phyloP scores from a whole-genome alignment of 2,113 vertebrate species.

The Acrocephalus arundinaceus region DNA sequence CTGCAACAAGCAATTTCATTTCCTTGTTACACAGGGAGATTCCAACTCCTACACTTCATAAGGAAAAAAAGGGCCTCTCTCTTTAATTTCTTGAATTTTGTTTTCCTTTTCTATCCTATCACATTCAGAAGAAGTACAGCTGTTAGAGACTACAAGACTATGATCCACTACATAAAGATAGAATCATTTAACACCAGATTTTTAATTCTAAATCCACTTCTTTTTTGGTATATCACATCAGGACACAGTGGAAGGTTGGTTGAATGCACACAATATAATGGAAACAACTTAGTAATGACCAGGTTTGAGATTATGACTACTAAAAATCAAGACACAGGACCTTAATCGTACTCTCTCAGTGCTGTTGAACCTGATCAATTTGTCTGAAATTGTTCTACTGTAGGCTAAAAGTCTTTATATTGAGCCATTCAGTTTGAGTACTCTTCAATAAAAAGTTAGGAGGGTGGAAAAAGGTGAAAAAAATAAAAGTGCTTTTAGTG shows the following conservation, averaged over 20 bases:
- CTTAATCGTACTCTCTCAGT: not conserved
- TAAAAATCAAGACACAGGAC: not conserved
- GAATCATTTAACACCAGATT: not conserved
- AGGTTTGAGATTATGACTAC: not conserved
- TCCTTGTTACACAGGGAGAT: not conserved
- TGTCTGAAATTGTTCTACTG: not conserved
- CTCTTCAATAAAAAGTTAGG: not conserved
- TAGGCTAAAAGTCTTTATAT: not conserved
- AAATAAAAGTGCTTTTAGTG: not conserved
- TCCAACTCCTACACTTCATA: not conserved
- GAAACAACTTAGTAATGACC: not conserved
- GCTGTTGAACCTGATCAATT: not conserved
- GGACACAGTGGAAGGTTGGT: not conserved
- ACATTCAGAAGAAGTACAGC: not conserved
- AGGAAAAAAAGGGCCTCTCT: not conserved
- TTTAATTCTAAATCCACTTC: not conserved
- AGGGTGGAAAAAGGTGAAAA: rapidly evolving
- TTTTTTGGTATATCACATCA: not conserved
- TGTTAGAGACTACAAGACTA: not conserved
- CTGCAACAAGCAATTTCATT: conserved; percentile 2
- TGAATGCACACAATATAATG: not conserved
- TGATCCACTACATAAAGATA: not conserved
- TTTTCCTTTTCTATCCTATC: not conserved
- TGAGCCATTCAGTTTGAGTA: not conserved
- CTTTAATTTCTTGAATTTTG: not conserved